Conservation (phyloP, 2,113 vertebrate genomes). For the Tretioscincus oriximinensis region DNA sequence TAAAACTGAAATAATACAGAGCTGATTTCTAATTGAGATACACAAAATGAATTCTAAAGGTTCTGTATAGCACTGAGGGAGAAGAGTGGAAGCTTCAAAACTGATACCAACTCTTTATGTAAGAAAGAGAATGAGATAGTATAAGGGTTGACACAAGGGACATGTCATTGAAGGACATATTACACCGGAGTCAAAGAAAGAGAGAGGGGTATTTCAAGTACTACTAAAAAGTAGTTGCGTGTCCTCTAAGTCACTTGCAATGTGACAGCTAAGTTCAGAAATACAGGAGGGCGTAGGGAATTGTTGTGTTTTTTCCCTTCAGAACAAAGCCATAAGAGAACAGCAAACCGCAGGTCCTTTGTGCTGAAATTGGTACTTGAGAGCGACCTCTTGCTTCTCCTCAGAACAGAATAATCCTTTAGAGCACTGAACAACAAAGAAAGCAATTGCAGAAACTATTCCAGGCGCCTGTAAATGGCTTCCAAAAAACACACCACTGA, state of each 20-base stretch:
- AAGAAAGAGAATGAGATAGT: not conserved
- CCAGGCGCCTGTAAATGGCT: constrained; percentile 44
- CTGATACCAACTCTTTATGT: not conserved
- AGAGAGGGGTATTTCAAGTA: constrained; percentile 32
- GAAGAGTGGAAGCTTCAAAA: not conserved
- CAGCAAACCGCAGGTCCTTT: constrained; percentile 40
- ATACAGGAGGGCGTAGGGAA: constrained; percentile 14
- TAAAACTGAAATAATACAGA: not conserved
- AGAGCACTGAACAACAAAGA: constrained; percentile 51
- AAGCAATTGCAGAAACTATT: constrained; percentile 30
- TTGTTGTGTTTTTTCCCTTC: constrained; percentile 16
- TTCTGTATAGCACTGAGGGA: not conserved
- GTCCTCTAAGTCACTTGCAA: constrained; percentile 39
- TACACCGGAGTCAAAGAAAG: constrained; percentile 9
- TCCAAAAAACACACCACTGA: constrained; percentile 49
- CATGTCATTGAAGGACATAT: constrained; percentile 6
- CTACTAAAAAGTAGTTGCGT: constrained; percentile 59
- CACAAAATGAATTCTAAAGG: not conserved
- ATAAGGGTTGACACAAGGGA: not conserved
- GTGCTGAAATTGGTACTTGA: constrained; percentile 44
- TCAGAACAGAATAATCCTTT: constrained; percentile 48
- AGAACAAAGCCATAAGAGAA: constrained; percentile 52
- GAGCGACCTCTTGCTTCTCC: constrained; percentile 57
- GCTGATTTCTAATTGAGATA: not conserved
- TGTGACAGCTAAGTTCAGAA: constrained; percentile 40